These are phyloP conservation scores for Alcedo atthis DNA, from an alignment of 2,797 vertebrate genomes.

Conservation along the genomic window DNA sequence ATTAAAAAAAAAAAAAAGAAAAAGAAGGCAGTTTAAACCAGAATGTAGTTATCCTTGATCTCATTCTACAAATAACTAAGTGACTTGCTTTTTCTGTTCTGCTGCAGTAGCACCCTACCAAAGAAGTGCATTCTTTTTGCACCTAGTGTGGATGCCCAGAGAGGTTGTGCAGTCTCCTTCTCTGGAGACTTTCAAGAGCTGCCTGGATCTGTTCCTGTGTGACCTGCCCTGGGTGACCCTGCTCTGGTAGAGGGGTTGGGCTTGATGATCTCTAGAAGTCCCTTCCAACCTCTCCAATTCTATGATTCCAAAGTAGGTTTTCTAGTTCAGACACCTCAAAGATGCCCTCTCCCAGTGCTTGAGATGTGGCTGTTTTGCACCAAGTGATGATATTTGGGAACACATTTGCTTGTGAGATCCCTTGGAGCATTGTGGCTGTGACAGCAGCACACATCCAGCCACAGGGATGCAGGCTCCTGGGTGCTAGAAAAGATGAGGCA, in stretches of 20 bases:
- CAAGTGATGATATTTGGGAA: background rate
- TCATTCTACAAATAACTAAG: background rate
- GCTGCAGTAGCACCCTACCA: background rate
- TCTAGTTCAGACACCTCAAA: background rate
- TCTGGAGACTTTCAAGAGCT: too few species aligned
- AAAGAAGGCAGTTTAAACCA: background rate
- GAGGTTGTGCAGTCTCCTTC: too few species aligned
- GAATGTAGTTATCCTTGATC: background rate
- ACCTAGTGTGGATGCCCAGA: background rate
- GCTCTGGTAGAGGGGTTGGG: too few species aligned
- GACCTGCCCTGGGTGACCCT: too few species aligned
- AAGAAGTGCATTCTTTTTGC: background rate
- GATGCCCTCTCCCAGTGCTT: background rate
- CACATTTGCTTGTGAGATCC: background rate
- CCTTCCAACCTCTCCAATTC: too few species aligned
- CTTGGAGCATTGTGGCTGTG: fast-evolving
- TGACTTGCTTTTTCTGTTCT: background rate
- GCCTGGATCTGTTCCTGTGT: too few species aligned
- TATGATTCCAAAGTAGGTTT: background rate
- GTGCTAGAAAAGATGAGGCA: background rate
- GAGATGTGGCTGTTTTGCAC: background rate
- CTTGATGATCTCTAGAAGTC: too few species aligned
- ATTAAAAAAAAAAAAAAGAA: background rate
- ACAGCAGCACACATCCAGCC: background rate
- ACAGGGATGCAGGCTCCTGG: background rate